Conservation (phyloP, 2,113 vertebrate genomes). For the Phrynocephalus versicolor region DNA sequence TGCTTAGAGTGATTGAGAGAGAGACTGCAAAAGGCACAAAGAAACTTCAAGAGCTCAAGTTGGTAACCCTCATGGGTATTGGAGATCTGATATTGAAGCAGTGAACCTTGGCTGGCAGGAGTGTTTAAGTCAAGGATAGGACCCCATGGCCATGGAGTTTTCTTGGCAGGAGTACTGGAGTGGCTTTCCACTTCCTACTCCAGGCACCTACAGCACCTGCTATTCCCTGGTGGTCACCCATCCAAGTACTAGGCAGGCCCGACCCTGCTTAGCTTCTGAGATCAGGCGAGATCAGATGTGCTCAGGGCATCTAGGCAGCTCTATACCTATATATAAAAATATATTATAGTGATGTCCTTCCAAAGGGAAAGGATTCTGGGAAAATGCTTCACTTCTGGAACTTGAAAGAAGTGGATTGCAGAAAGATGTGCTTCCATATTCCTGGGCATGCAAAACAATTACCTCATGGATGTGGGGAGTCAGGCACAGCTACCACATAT, state of each 20-base stretch:
- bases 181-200: no score
- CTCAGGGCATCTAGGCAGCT: no score
- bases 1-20: not conserved
- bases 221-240: no score
- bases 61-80: not conserved
- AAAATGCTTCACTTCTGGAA: not conserved
- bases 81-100: not conserved
- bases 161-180: no score
- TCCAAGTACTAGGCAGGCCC: no score
- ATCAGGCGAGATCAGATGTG: no score
- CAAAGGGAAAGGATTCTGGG: not conserved
- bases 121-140: not conserved
- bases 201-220: no score
- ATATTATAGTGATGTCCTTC: not conserved
- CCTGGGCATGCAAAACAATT: not conserved
- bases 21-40: not conserved
- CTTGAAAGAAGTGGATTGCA: not conserved
- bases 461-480: not conserved
- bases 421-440: not conserved
- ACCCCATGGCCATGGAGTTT: no score
- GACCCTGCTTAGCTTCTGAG: not conserved
- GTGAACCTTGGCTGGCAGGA: not conserved
- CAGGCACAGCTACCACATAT: not conserved
- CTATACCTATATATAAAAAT: not conserved
- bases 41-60: not conserved